A percentile compares a stretch with the other conserved stretches of the same genome.
These are phyloP conservation scores for Eledona agricola DNA, from an alignment of 2,888 invertebrate genomes.

Conservation along the genomic window DNA sequence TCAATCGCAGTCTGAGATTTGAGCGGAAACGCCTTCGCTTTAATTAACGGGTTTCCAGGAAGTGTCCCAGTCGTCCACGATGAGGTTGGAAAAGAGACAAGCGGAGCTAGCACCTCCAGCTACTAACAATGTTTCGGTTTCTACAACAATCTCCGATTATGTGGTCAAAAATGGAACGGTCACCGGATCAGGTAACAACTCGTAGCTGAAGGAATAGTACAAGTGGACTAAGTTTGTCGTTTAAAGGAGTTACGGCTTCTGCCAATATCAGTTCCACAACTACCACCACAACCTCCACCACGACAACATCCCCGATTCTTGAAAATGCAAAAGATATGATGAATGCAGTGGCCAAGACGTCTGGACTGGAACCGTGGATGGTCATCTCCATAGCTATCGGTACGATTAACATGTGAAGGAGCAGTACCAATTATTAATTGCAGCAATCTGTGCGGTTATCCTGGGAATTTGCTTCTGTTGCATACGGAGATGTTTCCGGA, in stretches of 20 bases:
- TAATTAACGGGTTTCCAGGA: constrained; percentile 11
- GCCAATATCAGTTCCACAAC: too few species aligned
- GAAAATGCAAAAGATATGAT: constrained; percentile 29
- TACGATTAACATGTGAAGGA: constrained; percentile 67
- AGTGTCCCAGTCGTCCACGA: too few species aligned
- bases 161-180: too few species aligned
- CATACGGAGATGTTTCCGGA: constrained; percentile 91
- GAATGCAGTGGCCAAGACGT: constrained; percentile 63
- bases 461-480: constrained; percentile 91
- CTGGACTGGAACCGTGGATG: constrained; percentile 86
- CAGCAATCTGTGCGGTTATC: constrained; percentile 79
- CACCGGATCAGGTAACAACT: not conserved
- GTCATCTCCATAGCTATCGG: constrained; percentile 86
- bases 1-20: too few species aligned
- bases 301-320: constrained; percentile 3
- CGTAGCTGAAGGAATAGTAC: too few species aligned
- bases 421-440: constrained; percentile 48
- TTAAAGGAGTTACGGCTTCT: too few species aligned
- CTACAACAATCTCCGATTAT: too few species aligned
- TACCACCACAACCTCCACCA: constrained; percentile 8
- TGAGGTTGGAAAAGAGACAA: too few species aligned
- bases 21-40: constrained; percentile 11
- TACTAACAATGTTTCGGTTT: too few species aligned
- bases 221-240: too few species aligned
- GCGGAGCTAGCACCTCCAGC: too few species aligned